phyloP scores from a whole-genome alignment of 2,888 invertebrate species.

The Mythimna albipuncta region DNA sequence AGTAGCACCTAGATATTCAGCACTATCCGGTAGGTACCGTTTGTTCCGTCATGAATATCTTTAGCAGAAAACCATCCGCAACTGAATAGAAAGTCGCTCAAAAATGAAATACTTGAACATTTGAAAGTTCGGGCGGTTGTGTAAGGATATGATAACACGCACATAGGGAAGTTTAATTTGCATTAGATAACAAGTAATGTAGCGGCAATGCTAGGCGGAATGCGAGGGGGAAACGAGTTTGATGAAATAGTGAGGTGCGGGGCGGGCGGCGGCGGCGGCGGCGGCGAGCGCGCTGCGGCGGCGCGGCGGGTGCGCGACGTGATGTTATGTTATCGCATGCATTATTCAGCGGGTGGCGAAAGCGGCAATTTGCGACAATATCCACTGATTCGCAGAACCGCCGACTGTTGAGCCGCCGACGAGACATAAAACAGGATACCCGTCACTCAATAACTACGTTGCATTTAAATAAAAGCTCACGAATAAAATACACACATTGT shows the following conservation, averaged over 20 bases:
- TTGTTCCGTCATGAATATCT: constrained; percentile 40
- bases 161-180: constrained; percentile 75
- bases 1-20: constrained; percentile 24
- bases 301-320: constrained; percentile 80
- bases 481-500: constrained; percentile 58
- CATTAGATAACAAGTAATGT: constrained; percentile 76
- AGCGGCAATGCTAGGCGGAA: constrained; percentile 72
- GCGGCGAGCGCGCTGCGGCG: constrained; percentile 67
- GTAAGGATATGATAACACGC: constrained; percentile 74
- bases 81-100: constrained; percentile 63
- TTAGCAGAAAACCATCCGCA: constrained; percentile 42
- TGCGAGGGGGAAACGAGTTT: constrained; percentile 75
- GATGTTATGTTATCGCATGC: constrained; percentile 90
- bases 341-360: constrained; percentile 90
- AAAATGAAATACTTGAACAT: constrained; percentile 59
- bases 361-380: constrained; percentile 91
- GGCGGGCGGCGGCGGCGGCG: constrained; percentile 66
- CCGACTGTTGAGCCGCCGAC: constrained; percentile 86
- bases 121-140: constrained; percentile 72
- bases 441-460: constrained; percentile 86
- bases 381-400: constrained; percentile 89
- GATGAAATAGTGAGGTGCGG: constrained; percentile 67
- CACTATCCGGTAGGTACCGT: constrained; percentile 16
- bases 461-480: constrained; percentile 84
- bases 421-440: constrained; percentile 87